Conservation (phyloP, 2,797 vertebrate species). For the Nyctalus aviator region DNA sequence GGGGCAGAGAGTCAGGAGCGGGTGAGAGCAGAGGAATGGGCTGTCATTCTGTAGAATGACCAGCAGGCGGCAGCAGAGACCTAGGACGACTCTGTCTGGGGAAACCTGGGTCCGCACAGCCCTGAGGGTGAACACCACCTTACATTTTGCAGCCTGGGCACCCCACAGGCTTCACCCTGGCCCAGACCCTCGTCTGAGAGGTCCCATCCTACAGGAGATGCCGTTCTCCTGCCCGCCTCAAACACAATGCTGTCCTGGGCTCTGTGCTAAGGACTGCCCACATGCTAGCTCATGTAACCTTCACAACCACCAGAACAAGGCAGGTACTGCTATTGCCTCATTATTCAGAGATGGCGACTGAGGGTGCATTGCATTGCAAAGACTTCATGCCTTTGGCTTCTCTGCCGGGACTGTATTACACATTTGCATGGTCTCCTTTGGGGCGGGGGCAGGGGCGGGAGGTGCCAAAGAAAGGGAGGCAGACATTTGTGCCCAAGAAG, state of each 20-base stretch:
- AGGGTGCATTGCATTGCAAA: not conserved
- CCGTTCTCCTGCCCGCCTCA: not conserved
- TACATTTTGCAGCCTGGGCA: too few species aligned
- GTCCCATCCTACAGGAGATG: not conserved
- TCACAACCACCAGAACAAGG: too few species aligned
- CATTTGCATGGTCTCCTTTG: not conserved
- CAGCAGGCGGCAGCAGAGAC: constrained; percentile 44
- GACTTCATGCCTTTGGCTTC: not conserved
- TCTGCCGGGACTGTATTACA: rapidly evolving
- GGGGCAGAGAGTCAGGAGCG: not conserved
- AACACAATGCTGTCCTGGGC: not conserved
- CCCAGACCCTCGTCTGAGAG: not conserved
- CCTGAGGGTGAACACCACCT: not conserved
- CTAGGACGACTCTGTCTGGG: rapidly evolving
- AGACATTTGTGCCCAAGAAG: not conserved
- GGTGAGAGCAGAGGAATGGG: too few species aligned
- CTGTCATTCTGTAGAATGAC: not conserved
- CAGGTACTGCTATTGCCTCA: not conserved
- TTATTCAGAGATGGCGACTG: not conserved
- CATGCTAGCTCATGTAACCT: not conserved
- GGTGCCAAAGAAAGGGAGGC: not conserved
- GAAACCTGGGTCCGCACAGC: rapidly evolving
- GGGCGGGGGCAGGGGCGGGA: rapidly evolving
- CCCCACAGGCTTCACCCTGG: not conserved
- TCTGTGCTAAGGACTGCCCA: not conserved